Base-by-base conservation (phyloP, 2,113 vertebrate species). In the Catharus minimus region DNA sequence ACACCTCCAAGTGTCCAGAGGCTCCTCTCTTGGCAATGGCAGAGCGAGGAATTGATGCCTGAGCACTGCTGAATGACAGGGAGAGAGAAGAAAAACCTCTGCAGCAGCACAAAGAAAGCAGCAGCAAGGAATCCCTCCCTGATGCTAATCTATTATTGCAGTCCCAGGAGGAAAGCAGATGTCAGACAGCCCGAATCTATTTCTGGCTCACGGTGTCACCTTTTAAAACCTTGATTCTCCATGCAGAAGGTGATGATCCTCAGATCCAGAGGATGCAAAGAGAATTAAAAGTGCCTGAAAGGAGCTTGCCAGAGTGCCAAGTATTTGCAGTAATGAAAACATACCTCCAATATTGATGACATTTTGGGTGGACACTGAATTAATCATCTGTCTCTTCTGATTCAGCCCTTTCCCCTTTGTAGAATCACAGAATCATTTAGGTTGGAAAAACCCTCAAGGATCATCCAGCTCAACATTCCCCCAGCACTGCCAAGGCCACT, bases 301-400 rank as follows among this genome's bases (percentile, higher is more conserved):
- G 30, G 13, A 4, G 0, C 39, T 67, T 55, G 30, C 38, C 49
- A 62, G 17, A 28, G 8, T 20, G 39, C 2, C n/a, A 86, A 47
- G 30, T 74, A 27, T 67, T 77, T 71, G 47, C 24, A 83, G 23
- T 41, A 57, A 80, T 26, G 9, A 21, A 52, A 86, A 69, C 60
- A 21, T n/a, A 39, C 56, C n/a, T 15, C 13, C 9, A 57, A 26
- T 33, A 26, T 20, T 57, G 44, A 7, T 0, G 1, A 15, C 0
- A 36, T 66, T 82, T 77, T 11, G 5, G 5, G 17, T 26, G 10
- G 15, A 50, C 50, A n/a, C 8, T 52, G 57, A 69, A 62, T 83
- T 71, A 4, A 24, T 33, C 19, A 16, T 30, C 6, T 56, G 3
- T 3, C 5, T 38, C 12, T 36, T 74, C 19, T 44, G 14, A 33